Base-by-base conservation (phyloP, 2,888 invertebrate species). In the Cordilura impudica region DNA sequence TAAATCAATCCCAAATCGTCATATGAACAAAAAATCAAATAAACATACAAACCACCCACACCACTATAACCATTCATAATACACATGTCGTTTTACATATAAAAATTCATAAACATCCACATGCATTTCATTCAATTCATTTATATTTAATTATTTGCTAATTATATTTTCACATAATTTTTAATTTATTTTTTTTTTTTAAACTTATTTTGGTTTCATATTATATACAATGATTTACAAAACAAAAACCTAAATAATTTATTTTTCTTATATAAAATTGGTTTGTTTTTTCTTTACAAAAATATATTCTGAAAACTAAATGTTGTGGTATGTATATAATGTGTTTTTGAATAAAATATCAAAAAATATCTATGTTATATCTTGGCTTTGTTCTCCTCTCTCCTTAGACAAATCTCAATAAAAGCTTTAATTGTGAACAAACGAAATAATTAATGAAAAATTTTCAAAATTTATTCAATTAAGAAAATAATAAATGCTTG, bases 271-370 rank as follows among this genome's bases (percentile, higher is more conserved):
- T 49, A 54, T 53, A 39, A 45, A 65, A 66, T 75, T 69, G 51
- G 56, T 79, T 39, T n/a, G 12, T 51, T 56, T 51, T 69, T 75
- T 74, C 66, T 82, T 76, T 78, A 66, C 74, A 45, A 76, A 73
- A 71, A 45, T 39, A 81, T 7, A 54, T 45, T 74, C 49, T 63
- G 53, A 78, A 81, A 39, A 67, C 47, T 65, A 63, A 79, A 75
- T 78, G 61, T 71, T 71, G 72, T 79, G 74, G 54, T 66, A 76
- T 74, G 81, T 79, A 70, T 81, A 77, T 75, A 71, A 74, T 66
- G 66, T 43, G 60, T 60, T 69, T 70, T 49, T 39, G 10, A 39
- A 31, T 31, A 31, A 39, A 39, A 39, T 39, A 39, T 39, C 35
- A 12, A 35, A 35, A 2, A 35, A 5, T 39, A 2, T 39, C 10